Evolutionary conservation across 2,888 invertebrate genomes (phyloP).

Genomic region (Ditula angustiorana): DNA sequence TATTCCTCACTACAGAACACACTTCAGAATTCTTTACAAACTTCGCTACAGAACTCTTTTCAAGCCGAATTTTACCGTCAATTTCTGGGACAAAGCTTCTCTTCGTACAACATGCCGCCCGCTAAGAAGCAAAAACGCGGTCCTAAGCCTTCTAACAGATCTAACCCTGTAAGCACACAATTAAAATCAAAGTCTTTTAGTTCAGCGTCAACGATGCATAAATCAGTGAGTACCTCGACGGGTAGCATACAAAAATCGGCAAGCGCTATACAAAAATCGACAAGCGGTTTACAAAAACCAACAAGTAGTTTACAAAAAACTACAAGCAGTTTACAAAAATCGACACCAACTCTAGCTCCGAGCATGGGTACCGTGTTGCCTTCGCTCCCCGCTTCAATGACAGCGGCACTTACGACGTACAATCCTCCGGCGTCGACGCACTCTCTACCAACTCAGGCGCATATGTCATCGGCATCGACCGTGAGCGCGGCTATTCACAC

Average conservation of each 20-base stretch:
- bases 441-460: constrained; percentile 64
- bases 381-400: constrained; percentile 70
- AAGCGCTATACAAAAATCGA: constrained; percentile 42
- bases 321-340: constrained; percentile 54
- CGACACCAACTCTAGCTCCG: constrained; percentile 60
- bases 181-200: constrained; percentile 59
- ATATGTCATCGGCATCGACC: constrained; percentile 64
- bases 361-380: constrained; percentile 76
- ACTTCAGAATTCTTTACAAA: constrained; percentile 66
- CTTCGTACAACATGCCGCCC: constrained; percentile 63
- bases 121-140: constrained; percentile 75
- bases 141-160: constrained; percentile 53
- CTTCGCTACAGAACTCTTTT: constrained; percentile 65
- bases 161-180: constrained; percentile 46
- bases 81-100: constrained; percentile 66
- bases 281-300: constrained; percentile 51
- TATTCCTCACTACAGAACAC: constrained; percentile 65
- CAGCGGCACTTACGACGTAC: constrained; percentile 62
- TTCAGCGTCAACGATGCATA: constrained; percentile 45
- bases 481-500: constrained; percentile 63
- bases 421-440: constrained; percentile 50
- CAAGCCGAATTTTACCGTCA: constrained; percentile 79
- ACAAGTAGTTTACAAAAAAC: constrained; percentile 50
- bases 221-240: constrained; percentile 54
- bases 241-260: constrained; percentile 13